These are phyloP conservation scores for Parasteatoda tepidariorum DNA, from an alignment of 1,140 invertebrate species.

Conservation along the genomic window DNA sequence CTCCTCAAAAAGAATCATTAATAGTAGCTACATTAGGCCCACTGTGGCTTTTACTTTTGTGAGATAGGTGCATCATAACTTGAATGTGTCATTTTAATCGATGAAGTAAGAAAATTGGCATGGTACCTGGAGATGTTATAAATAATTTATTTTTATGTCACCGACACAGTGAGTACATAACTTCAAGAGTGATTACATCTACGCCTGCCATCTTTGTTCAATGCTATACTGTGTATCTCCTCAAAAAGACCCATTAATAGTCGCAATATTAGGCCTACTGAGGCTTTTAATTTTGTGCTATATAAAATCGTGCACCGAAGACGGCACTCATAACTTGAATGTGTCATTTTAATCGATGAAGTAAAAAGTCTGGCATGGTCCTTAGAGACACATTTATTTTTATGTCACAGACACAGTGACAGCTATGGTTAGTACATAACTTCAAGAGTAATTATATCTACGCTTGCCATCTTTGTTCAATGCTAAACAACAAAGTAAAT, in stretches of 20 bases:
- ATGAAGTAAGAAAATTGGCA: constrained; percentile 18
- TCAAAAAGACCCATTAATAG: constrained; percentile 44
- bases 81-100: constrained; percentile 7
- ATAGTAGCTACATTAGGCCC: constrained; percentile 46
- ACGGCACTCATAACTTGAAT: too few relatives aligned
- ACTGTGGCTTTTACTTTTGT: too few relatives aligned
- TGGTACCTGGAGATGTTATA: not conserved
- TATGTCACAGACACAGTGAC: not conserved
- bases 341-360: constrained; percentile 18
- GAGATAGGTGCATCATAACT: too few relatives aligned
- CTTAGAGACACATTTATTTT: not conserved
- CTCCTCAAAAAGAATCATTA: constrained; percentile 32
- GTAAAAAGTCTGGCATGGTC: constrained; percentile 5
- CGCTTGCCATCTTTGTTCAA: not conserved
- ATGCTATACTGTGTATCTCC: not conserved
- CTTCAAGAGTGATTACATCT: not conserved
- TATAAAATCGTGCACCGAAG: too few relatives aligned
- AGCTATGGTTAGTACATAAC: not conserved
- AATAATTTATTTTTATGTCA: not conserved
- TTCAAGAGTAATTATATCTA: not conserved
- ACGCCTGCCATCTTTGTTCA: not conserved
- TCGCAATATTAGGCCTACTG: constrained; percentile 38
- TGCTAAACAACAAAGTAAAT: not conserved
- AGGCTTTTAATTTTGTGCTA: too few relatives aligned
- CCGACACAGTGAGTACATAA: not conserved